phyloP scores from a whole-genome alignment of 2,888 invertebrate species.

The Colostygia pectinataria region DNA sequence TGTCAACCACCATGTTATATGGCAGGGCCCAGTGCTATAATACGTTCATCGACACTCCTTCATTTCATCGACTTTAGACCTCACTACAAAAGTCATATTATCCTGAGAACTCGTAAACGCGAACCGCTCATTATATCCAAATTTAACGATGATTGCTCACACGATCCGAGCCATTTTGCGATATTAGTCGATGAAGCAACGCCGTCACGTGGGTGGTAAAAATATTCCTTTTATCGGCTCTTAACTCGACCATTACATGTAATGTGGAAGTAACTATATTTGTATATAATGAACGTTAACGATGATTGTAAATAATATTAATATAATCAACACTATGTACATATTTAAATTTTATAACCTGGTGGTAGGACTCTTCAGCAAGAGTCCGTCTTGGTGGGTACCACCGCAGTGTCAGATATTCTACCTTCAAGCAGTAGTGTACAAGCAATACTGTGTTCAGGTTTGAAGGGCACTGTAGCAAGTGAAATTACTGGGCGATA shows the following conservation, averaged over 20 bases:
- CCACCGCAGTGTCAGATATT: no score
- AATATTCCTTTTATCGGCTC: constrained; percentile 8
- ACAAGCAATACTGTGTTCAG: no score
- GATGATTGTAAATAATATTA: no score
- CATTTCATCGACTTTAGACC: constrained; percentile 11
- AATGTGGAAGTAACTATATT: not conserved
- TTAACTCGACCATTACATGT: not conserved
- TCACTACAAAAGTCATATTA: constrained; percentile 40
- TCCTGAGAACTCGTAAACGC: constrained; percentile 55
- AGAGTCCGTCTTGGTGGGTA: no score
- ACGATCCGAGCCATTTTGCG: constrained; percentile 44
- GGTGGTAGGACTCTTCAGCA: no score
- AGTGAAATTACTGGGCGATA: no score
- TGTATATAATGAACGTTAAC: not conserved
- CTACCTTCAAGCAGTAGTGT: no score
- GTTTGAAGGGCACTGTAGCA: no score
- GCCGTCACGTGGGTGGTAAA: not conserved
- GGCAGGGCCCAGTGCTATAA: no score
- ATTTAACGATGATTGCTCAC: constrained; percentile 68
- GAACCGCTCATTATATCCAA: constrained; percentile 63
- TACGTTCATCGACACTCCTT: not conserved
- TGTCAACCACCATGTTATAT: no score
- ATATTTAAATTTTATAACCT: no score
- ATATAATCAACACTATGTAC: no score
- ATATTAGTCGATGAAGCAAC: constrained; percentile 36